Conservation (phyloP, 2,113 vertebrate genomes). For the Sterrhoptilus dennistouni region DNA sequence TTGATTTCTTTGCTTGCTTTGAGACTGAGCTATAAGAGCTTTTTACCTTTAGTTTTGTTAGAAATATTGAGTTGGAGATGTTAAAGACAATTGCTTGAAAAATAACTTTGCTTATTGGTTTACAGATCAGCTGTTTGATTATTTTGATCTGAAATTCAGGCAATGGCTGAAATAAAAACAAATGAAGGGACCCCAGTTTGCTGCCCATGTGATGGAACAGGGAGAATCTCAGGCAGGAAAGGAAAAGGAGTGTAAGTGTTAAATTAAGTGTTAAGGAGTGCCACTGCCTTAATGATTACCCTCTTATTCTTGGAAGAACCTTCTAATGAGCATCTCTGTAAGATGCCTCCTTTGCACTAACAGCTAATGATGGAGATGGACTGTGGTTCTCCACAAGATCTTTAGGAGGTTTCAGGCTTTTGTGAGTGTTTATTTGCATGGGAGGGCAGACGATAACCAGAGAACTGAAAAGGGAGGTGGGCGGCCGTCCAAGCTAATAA, state of each 20-base stretch:
- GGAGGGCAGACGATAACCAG: not conserved
- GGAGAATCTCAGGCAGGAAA: not conserved
- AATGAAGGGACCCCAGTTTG: not conserved
- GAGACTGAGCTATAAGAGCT: not conserved
- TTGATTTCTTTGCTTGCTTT: not conserved
- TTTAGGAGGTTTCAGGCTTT: not conserved
- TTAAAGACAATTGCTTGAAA: not conserved
- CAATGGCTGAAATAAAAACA: not conserved
- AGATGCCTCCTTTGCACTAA: not conserved
- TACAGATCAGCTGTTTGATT: not conserved
- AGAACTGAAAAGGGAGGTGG: not conserved
- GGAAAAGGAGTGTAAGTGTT: not conserved
- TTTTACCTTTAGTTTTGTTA: not conserved
- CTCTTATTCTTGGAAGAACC: not conserved
- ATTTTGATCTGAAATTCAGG: not conserved
- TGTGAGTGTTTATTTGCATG: not conserved
- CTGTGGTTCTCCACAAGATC: not conserved
- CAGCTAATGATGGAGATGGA: not conserved
- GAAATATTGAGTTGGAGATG: not conserved
- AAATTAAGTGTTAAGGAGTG: not conserved
- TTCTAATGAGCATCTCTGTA: not conserved
- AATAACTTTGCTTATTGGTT: not conserved
- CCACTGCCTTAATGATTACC: not conserved
- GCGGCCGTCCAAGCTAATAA: not conserved
- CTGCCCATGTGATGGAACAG: not conserved